Base-by-base conservation (phyloP, 2,113 vertebrate genomes). In the Heterochromis multidens region DNA sequence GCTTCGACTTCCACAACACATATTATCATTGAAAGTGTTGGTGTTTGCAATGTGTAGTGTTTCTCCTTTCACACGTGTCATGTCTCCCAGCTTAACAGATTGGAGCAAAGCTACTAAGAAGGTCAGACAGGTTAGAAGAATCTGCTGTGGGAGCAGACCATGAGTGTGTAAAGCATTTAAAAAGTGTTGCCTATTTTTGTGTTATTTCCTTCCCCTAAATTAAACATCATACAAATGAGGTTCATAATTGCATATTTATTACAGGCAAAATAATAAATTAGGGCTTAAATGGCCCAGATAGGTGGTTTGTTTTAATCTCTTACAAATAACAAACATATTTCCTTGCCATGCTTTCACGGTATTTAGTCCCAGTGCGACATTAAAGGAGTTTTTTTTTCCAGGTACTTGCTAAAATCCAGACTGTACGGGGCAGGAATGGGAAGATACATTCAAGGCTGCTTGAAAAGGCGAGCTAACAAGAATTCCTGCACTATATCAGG, bases 181-280 rank as follows among this genome's bases (percentile, higher is more conserved):
- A 54, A 52, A 13, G 43, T 52, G 31, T 13, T 1, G 17, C 10
- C 17, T 31, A 52, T 52, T 19, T 74, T 10, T 54, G 11, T 1
- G 6, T 74, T 5, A 3, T 52, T 74, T 14, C 0, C 6, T 33
- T n/a, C 11, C 46, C 31, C 19, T 33, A 31, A 54, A 74, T 52
- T 11, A 74, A 31, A 52, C 0, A 54, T 54, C 19, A 54, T n/a
- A n/a, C 0, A 54, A 54, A 54, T 33, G 19, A 74, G 10, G 6
- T 52, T 74, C 46, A 74, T 3, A 1, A 6, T 74, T 74, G 46
- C 46, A 54, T 33, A n/a, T 74, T 74, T 74, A 54, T 21, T 8
- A 52, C 17, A n/a, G 70, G 0, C 0, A 33, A 74, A 74, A 31
- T 52, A 74, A 54, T 31, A 1, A 0, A 74, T 17, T 19, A 1